Conservation (phyloP, 2,797 vertebrate genomes). For the Lacerta viridis region DNA sequence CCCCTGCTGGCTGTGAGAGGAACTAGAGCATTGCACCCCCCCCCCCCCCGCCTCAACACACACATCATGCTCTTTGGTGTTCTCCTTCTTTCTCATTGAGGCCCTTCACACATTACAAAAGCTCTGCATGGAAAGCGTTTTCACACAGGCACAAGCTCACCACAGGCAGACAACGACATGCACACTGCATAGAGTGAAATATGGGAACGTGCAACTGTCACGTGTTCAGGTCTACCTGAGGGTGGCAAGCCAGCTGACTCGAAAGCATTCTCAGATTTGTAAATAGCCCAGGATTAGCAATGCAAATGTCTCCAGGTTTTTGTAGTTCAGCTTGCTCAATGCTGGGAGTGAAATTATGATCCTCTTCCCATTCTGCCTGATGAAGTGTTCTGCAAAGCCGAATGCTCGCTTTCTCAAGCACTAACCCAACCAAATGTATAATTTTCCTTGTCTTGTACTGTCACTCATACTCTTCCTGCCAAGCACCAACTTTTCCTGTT, state of each 20-base stretch:
- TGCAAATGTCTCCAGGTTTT: background rate
- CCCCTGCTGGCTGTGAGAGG: slow-evolving; percentile 42
- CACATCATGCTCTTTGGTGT: background rate
- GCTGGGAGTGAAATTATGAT: background rate
- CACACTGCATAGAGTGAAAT: background rate
- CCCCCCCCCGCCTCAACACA: background rate
- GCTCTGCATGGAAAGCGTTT: background rate
- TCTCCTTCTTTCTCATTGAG: background rate
- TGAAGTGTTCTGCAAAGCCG: background rate
- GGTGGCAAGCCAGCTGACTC: background rate
- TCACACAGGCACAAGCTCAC: no score
- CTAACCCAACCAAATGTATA: background rate
- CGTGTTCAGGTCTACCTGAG: background rate
- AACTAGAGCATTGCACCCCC: background rate
- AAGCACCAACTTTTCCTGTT: background rate
- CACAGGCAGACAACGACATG: background rate
- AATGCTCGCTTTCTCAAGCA: background rate
- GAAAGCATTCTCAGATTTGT: background rate
- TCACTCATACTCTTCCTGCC: background rate
- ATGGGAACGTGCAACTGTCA: no score
- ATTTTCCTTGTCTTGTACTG: background rate
- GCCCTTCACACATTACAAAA: background rate
- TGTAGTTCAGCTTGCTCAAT: background rate
- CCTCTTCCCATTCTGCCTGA: no score
- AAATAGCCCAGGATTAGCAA: background rate